These are phyloP conservation scores for Andrena marginata DNA, from an alignment of 2,888 invertebrate genomes.

Conservation along the genomic window DNA sequence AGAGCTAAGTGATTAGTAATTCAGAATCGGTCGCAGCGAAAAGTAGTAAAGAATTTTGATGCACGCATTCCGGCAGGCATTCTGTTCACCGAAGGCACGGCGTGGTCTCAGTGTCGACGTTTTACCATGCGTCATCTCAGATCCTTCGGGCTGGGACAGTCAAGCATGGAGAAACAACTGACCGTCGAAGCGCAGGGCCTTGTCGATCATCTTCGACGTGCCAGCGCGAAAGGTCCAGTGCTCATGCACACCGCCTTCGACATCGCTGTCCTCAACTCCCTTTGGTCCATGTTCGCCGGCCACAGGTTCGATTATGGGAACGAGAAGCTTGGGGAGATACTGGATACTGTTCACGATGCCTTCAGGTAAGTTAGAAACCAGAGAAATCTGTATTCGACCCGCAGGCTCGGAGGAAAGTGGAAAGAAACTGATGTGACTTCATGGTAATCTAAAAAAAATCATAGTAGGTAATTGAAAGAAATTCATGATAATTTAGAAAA, in stretches of 20 bases:
- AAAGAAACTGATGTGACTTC: too few species aligned
- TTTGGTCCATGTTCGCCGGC: constrained; percentile 91
- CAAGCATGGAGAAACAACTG: constrained; percentile 88
- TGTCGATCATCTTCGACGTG: constrained; percentile 84
- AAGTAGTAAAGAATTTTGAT: background rate
- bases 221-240: constrained; percentile 83
- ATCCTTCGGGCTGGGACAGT: constrained; percentile 88
- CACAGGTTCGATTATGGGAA: constrained; percentile 88
- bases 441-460: too few species aligned
- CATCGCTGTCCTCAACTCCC: constrained; percentile 88
- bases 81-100: constrained; percentile 89
- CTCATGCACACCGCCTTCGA: constrained; percentile 87
- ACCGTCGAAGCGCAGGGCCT: constrained; percentile 87
- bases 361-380: constrained; percentile 85
- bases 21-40: too few species aligned
- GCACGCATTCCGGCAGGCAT: constrained; percentile 86
- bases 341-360: constrained; percentile 87
- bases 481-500: too few species aligned
- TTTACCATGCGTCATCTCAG: constrained; percentile 89
- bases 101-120: constrained; percentile 89
- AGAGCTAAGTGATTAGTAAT: too few species aligned
- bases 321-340: constrained; percentile 86
- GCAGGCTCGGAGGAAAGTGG: too few species aligned
- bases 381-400: background rate
- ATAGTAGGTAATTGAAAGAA: too few species aligned